A percentile compares a stretch with the other conserved stretches of the same genome.
Conservation (phyloP, 2,113 vertebrate genomes). For the Mesocricetus auratus region DNA sequence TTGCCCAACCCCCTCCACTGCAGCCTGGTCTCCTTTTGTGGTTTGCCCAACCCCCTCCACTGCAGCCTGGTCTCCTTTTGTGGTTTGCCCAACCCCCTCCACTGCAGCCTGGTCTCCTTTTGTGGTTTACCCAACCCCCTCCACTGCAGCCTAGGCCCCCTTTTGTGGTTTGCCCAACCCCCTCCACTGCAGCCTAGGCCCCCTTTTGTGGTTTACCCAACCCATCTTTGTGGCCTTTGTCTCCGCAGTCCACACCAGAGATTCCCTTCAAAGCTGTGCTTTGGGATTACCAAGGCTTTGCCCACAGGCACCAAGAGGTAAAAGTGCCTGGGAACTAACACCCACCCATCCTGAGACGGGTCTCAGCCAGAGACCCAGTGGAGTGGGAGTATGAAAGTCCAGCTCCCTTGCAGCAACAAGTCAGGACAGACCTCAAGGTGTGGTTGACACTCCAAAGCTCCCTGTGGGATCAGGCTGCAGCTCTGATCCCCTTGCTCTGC, state of each 20-base stretch:
- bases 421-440: neutral
- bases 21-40: too few species aligned
- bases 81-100: too few species aligned
- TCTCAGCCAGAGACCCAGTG: neutral
- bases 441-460: neutral
- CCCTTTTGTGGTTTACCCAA: neutral
- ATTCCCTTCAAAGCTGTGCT: neutral
- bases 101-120: too few species aligned
- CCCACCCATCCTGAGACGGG: neutral
- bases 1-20: neutral
- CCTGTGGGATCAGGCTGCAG: neutral
- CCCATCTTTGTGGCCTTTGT: neutral
- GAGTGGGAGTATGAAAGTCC: slow-evolving; percentile 25
- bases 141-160: too few species aligned
- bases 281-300: neutral
- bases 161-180: neutral
- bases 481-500: neutral
- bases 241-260: neutral
- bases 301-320: neutral
- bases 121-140: too few species aligned
- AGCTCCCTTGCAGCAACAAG: neutral
- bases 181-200: neutral
- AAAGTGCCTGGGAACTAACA: neutral
- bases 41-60: too few species aligned
- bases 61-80: too few species aligned